Base-by-base conservation (phyloP, 1,140 invertebrate genomes). In the Drosophila kurseongensis region DNA sequence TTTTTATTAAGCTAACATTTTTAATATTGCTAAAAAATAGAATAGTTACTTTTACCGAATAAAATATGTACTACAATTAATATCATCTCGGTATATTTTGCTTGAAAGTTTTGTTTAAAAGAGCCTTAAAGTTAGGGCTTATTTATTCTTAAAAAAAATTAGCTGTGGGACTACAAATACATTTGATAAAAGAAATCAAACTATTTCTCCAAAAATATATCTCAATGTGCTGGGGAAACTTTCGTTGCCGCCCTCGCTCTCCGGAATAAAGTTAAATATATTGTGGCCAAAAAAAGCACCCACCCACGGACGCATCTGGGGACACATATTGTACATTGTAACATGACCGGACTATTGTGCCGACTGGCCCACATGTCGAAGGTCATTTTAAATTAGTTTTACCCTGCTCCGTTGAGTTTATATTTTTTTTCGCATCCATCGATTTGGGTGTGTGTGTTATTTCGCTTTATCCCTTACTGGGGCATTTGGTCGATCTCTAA, bases 321-420 rank as follows among this genome's bases (percentile, higher is more conserved):
- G 67, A 58, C 36, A 56, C 67, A 58, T 50, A 71, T 71, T 69
- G 51, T 71, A 58, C 51, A 58, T 58, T 83, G 75, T 69, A 78
- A 78, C 81, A 77, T 61, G 81, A 75, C 73, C 40, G 75, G 81
- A 68, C 59, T 73, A 78, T 83, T 82, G 69, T 76, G 71, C 65
- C 50, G 65, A 71, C 68, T 71, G 75, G 42, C 23, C 55, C 72
- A 76, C 74, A 76, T 76, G 73, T 77, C 74, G 69, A 86, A 83
- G 83, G 83, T 86, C 79, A 79, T 88, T 86, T 86, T 88, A 88
- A 86, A 86, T 86, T 79, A 86, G 83, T 79, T 86, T 88, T 79
- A 60, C 63, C 63, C 68, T 36, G 66, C 59, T 42, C 18, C 47
- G 42, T 51, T 40, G 32, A 36, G 42, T 56, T 76, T 52, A 27